These are phyloP conservation scores for Diarsia rubi DNA, from an alignment of 2,888 invertebrate genomes.

Conservation along the genomic window DNA sequence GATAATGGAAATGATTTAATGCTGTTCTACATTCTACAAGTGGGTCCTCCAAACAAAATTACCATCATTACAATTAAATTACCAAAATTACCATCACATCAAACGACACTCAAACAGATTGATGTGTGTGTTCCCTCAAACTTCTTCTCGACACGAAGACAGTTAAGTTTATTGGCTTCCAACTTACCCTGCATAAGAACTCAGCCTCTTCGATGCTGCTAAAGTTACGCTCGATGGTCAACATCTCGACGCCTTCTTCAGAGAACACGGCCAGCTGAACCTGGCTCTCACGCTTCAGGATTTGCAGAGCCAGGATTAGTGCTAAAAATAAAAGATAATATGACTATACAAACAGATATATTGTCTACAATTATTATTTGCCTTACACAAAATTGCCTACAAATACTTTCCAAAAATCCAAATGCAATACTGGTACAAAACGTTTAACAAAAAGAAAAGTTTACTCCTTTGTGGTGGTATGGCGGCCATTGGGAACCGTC, in stretches of 20 bases:
- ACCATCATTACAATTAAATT: no score
- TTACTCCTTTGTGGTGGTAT: no score
- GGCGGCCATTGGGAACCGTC: no score
- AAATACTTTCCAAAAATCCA: no score
- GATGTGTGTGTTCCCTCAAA: not conserved
- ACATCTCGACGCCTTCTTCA: constrained; percentile 83
- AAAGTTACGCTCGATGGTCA: constrained; percentile 82
- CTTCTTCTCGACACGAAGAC: not conserved
- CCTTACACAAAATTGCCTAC: no score
- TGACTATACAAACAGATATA: not conserved
- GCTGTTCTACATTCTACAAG: not conserved
- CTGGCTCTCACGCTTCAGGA: constrained; percentile 91
- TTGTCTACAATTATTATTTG: not conserved
- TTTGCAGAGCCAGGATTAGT: constrained; percentile 90
- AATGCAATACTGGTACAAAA: no score
- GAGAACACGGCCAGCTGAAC: constrained; percentile 92
- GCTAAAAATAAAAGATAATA: constrained; percentile 78
- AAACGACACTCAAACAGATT: not conserved
- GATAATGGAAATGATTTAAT: not conserved
- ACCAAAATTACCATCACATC: not conserved
- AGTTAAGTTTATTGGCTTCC: not conserved
- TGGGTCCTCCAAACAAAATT: not conserved
- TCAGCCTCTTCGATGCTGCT: constrained; percentile 84
- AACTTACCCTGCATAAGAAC: constrained; percentile 82
- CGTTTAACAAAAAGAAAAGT: no score